Conservation (phyloP, 2,797 vertebrate species). For the Alca torda region DNA sequence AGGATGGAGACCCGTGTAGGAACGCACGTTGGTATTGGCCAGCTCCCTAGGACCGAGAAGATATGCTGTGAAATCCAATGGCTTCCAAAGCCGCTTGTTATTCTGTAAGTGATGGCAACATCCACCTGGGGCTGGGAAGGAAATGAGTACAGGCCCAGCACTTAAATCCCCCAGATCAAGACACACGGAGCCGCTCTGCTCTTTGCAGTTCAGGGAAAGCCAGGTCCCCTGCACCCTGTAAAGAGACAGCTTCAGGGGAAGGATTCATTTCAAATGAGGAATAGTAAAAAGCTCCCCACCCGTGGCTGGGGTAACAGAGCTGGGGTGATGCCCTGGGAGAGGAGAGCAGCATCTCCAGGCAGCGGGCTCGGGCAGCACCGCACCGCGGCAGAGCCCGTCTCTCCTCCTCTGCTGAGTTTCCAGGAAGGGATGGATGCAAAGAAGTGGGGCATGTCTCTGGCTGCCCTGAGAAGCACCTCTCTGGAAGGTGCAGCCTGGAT, state of each 20-base stretch:
- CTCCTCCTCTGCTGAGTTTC: neutral
- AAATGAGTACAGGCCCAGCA: too few relatives aligned
- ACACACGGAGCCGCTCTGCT: neutral
- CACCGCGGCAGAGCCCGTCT: neutral
- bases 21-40: fast-evolving
- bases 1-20: neutral
- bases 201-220: neutral
- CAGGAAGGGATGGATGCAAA: neutral
- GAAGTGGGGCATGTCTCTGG: neutral
- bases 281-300: neutral
- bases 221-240: too few relatives aligned
- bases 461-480: neutral
- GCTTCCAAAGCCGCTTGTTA: neutral
- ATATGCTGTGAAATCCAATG: neutral
- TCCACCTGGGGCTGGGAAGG: neutral
- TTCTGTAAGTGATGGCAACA: neutral
- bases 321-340: neutral
- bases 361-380: neutral
- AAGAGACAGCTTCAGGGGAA: neutral
- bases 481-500: neutral
- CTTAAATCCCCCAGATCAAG: neutral
- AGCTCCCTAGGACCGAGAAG: neutral
- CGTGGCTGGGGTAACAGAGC: neutral
- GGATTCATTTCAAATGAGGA: neutral
- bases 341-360: neutral